A percentile compares a stretch with the other conserved stretches of the same genome.
Evolutionary conservation across 2,113 vertebrate genomes (phyloP).

Genomic region (Etheostoma cragini): DNA sequence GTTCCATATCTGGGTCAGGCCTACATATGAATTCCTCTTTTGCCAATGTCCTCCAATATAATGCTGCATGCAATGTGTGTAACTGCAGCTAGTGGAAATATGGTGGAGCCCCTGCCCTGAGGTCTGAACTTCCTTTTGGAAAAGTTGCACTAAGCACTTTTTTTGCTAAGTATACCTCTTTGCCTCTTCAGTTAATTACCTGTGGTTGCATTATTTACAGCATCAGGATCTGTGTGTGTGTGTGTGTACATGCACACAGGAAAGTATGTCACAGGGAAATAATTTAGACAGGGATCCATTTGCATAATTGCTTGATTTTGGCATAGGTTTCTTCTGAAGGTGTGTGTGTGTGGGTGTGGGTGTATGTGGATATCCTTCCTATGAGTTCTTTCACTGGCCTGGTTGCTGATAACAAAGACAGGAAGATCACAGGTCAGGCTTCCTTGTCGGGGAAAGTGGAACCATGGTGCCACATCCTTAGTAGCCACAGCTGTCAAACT

Average conservation of each 20-base stretch:
- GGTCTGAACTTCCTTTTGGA: constrained; percentile 16
- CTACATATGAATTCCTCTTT: constrained; percentile 41
- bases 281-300: constrained; percentile 39
- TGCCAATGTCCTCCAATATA: constrained; percentile 24
- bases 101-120: not conserved
- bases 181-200: not conserved
- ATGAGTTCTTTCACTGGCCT: constrained; percentile 36
- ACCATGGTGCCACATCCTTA: constrained; percentile 44
- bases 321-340: not conserved
- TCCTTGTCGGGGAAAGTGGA: constrained; percentile 54
- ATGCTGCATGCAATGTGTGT: not conserved
- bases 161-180: not conserved
- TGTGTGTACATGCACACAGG: not conserved
- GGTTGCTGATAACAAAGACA: constrained; percentile 78
- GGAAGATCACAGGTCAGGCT: constrained; percentile 74
- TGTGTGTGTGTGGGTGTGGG: constrained; percentile 18
- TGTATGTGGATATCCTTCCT: constrained; percentile 44
- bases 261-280: constrained; percentile 63
- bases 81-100: constrained; percentile 26
- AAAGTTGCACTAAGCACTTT: constrained; percentile 17
- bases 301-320: constrained; percentile 50
- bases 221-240: not conserved
- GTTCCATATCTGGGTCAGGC: constrained; percentile 62
- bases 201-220: constrained; percentile 24
- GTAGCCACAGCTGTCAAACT: not conserved